Base-by-base conservation (phyloP, 2,113 vertebrate genomes). In the Malurus cyaneus region DNA sequence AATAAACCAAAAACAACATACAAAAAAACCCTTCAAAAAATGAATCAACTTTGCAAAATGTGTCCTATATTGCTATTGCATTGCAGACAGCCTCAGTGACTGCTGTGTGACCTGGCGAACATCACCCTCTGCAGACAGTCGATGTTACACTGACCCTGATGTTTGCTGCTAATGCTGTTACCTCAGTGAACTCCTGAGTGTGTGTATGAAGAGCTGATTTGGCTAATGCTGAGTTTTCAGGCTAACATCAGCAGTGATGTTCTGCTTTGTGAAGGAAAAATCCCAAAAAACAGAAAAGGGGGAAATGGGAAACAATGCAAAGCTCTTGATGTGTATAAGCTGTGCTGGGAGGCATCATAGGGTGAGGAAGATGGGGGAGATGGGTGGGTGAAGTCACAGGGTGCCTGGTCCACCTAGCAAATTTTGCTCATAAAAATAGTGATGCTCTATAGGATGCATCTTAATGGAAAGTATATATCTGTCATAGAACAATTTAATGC, bases 11-110 rank as follows among this genome's bases (percentile, higher is more conserved):
- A 53, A 21, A 52, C 39, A 39, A 39, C 39, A 60, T 8, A 32
- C 36, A 16, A 69, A 32, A 14, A 25, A 4, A 6, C 0, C 4
- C 3, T 15, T 2, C 6, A 6, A 28, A 46, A 53, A 18, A 5
- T 61, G 61, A 61, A 65, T 59, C 11, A 83, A 0, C 54, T 72
- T 70, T 83, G 14, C 26, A 73, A 42, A 50, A 47, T 12, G 6
- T 39, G 11, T 70, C 42, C 29, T 44, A 0, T 59, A 26, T 77
- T 86, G 54, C 54, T 39, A 2, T 34, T 80, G 39, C 29, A 12
- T 29, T 44, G 39, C 28, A 66, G 64, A 24, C 21, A 39, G 36
- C 54, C 46, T 57, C 28, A 59, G 50, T 19, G 62, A 28, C 54
- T 86, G 32, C 67, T 72, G 57, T 41, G 14, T 88, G 71, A 69